Conservation (phyloP, 2,797 vertebrate genomes). For the Salarias fasciatus region DNA sequence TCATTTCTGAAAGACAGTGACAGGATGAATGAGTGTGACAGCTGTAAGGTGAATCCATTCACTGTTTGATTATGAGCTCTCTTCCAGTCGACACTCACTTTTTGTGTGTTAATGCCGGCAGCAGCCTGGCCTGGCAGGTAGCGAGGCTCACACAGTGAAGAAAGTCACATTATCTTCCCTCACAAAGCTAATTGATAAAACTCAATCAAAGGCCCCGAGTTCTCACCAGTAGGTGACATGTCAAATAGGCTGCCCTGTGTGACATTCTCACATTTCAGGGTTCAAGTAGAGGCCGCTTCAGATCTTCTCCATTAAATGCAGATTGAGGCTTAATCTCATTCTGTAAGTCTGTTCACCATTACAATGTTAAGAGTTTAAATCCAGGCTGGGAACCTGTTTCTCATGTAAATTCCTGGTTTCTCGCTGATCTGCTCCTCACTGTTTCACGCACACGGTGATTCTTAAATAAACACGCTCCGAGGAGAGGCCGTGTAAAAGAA, state of each 20-base stretch:
- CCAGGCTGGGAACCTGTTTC: constrained; percentile 81
- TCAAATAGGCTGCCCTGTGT: constrained; percentile 82
- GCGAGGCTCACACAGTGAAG: constrained; percentile 39
- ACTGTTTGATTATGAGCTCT: constrained; percentile 16
- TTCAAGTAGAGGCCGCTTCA: constrained; percentile 86
- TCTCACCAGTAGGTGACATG: constrained; percentile 82
- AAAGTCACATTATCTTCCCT: constrained; percentile 56
- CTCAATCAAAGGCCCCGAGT: constrained; percentile 76
- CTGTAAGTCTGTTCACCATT: constrained; percentile 83
- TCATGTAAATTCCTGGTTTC: constrained; percentile 82
- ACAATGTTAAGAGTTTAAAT: constrained; percentile 83
- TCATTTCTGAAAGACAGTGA: no score
- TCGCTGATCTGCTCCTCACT: constrained; percentile 64
- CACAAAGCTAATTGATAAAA: constrained; percentile 81
- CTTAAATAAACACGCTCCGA: constrained; percentile 71
- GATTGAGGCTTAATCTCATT: constrained; percentile 84
- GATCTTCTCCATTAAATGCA: constrained; percentile 85
- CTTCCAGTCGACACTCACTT: constrained; percentile 12
- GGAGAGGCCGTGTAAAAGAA: constrained; percentile 32
- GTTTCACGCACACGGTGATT: constrained; percentile 73
- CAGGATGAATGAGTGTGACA: not conserved
- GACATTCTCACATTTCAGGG: constrained; percentile 83
- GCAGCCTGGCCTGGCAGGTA: constrained; percentile 10
- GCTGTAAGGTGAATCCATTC: not conserved
- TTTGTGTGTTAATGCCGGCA: constrained; percentile 10